phyloP scores from a whole-genome alignment of 2,888 invertebrate species.

The Plagodis dolabraria region DNA sequence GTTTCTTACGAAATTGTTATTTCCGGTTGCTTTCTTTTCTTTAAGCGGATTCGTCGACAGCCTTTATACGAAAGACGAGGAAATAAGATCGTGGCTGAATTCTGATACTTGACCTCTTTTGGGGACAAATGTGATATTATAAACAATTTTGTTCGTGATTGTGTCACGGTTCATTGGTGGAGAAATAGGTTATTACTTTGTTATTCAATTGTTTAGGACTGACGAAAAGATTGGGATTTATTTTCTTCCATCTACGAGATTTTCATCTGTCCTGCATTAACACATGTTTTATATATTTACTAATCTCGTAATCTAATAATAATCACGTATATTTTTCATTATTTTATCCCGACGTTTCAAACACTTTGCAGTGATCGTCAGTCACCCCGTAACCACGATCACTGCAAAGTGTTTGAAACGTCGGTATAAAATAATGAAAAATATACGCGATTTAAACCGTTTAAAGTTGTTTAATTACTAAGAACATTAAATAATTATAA shows the following conservation, averaged over 20 bases:
- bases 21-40: slow-evolving; percentile 78
- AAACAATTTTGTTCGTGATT: slow-evolving; percentile 54
- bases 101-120: slow-evolving; percentile 70
- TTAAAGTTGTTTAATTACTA: too few relatives aligned
- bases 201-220: not conserved
- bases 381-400: too few relatives aligned
- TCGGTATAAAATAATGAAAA: too few relatives aligned
- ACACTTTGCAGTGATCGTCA: too few relatives aligned
- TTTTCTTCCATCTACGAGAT: not conserved
- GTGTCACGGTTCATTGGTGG: slow-evolving; percentile 23
- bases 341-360: too few relatives aligned
- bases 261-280: not conserved
- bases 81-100: slow-evolving; percentile 73
- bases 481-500: too few relatives aligned
- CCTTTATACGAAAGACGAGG: slow-evolving; percentile 73
- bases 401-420: too few relatives aligned
- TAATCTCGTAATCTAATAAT: too few relatives aligned
- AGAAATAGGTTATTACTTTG: slow-evolving; percentile 16
- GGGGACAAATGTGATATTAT: slow-evolving; percentile 57
- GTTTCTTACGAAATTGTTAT: slow-evolving; percentile 82
- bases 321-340: too few relatives aligned
- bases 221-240: too few relatives aligned
- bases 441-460: too few relatives aligned
- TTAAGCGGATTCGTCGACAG: slow-evolving; percentile 75
- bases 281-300: too few relatives aligned